These are phyloP conservation scores for Diprion similis DNA, from an alignment of 1,140 invertebrate species.

Conservation along the genomic window DNA sequence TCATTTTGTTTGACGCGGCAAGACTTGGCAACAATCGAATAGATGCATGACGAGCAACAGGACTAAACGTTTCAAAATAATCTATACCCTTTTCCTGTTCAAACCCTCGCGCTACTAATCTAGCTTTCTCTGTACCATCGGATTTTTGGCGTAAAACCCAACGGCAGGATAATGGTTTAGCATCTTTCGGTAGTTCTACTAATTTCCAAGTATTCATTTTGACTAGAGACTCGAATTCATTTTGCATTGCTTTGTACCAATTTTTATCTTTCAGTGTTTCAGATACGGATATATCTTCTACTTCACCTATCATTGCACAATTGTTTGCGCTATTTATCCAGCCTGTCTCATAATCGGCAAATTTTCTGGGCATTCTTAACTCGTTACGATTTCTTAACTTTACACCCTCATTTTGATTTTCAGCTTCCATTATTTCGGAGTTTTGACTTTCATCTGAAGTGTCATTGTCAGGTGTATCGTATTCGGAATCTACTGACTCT, in stretches of 20 bases:
- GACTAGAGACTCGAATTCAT: constrained; percentile 27
- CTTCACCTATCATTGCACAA: background rate
- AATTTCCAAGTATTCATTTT: constrained; percentile 51
- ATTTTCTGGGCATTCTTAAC: background rate
- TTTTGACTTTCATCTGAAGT: constrained; percentile 2
- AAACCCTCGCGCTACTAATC: constrained; percentile 51
- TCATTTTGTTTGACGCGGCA: constrained; percentile 12
- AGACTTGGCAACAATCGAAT: constrained; percentile 7
- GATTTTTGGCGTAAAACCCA: constrained; percentile 48
- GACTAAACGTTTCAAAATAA: constrained; percentile 32
- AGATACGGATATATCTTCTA: constrained; percentile 13
- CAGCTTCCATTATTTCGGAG: background rate
- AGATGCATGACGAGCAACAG: constrained; percentile 9
- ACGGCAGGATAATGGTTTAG: constrained; percentile 37
- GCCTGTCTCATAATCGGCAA: background rate
- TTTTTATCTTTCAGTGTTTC: constrained; percentile 11
- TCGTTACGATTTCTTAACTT: constrained; percentile 1
- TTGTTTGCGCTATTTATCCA: background rate
- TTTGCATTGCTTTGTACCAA: constrained; percentile 6
- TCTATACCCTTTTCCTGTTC: constrained; percentile 45
- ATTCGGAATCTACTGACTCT: constrained; percentile 9
- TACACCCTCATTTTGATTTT: constrained; percentile 4
- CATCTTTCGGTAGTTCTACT: constrained; percentile 37
- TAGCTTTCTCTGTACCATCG: constrained; percentile 42
- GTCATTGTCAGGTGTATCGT: constrained; percentile 12